phyloP scores from a whole-genome alignment of 2,888 invertebrate genomes.

The Calephelis perditalis region DNA sequence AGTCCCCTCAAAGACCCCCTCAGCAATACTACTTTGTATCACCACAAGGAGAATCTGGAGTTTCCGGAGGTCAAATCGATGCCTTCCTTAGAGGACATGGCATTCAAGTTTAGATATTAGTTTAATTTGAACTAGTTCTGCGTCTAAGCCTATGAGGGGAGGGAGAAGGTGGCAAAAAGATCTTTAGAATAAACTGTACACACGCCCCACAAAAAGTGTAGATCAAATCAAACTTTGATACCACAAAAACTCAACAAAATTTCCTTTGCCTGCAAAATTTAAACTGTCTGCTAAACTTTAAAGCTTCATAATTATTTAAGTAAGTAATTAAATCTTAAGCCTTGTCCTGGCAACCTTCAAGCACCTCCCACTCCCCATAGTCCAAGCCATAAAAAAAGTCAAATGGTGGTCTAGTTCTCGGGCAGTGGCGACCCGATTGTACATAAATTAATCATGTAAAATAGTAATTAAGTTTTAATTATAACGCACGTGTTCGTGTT shows the following conservation, averaged over 20 bases:
- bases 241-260: too few species aligned
- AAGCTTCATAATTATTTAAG: too few species aligned
- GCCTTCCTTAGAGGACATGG: constrained; percentile 87
- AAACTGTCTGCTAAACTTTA: too few species aligned
- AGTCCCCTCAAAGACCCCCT: constrained; percentile 48
- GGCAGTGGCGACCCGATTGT: constrained; percentile 29
- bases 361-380: neutral
- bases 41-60: constrained; percentile 60
- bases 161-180: neutral
- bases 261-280: too few species aligned
- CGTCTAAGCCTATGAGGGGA: constrained; percentile 24
- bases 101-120: constrained; percentile 76
- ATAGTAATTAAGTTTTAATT: constrained; percentile 10
- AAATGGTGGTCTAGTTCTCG: constrained; percentile 38
- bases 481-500: constrained; percentile 20
- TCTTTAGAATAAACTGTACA: too few species aligned
- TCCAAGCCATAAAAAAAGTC: constrained; percentile 9
- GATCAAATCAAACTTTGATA: too few species aligned
- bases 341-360: too few species aligned
- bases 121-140: constrained; percentile 40
- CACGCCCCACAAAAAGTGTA: too few species aligned
- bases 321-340: too few species aligned
- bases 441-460: constrained; percentile 10
- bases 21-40: constrained; percentile 80
- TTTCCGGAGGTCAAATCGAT: constrained; percentile 85